phyloP scores from a whole-genome alignment of 1,140 invertebrate genomes.

The Zaprionus nigranus region DNA sequence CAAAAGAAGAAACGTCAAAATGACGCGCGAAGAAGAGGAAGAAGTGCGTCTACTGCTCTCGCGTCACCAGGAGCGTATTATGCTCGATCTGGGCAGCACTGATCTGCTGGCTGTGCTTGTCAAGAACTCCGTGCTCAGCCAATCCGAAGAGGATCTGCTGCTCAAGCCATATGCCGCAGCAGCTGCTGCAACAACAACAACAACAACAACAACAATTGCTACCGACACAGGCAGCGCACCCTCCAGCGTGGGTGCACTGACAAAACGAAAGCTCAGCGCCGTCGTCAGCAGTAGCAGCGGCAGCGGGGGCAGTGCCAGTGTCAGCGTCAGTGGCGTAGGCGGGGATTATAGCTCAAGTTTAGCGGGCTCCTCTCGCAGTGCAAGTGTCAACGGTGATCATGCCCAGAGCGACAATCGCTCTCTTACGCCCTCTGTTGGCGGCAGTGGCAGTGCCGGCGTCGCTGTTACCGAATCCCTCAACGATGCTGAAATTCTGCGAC shows the following conservation, averaged over 20 bases:
- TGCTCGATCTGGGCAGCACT: conserved; percentile 76
- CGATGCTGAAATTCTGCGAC: conserved; percentile 74
- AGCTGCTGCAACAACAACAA: conserved; percentile 19
- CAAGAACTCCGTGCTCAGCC: conserved; percentile 78
- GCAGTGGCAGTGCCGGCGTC: conserved; percentile 23
- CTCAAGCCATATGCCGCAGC: conserved; percentile 61
- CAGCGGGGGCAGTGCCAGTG: conserved; percentile 62
- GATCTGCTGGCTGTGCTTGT: conserved; percentile 80
- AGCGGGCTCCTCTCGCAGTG: conserved; percentile 69
- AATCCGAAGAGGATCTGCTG: conserved; percentile 79
- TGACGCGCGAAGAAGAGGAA: conserved; percentile 83
- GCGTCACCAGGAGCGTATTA: conserved; percentile 81
- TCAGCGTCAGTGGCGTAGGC: conserved; percentile 40
- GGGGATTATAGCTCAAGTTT: conserved; percentile 61
- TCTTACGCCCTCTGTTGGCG: conserved; percentile 70
- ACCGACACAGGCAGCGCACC: conserved; percentile 69
- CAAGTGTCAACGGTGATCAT: conserved; percentile 76
- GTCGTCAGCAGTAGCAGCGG: conserved; percentile 72
- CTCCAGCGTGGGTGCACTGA: conserved; percentile 55
- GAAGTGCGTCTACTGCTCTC: conserved; percentile 80
- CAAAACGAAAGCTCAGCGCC: conserved; percentile 75
- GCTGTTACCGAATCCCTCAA: conserved; percentile 48
- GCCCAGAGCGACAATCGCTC: conserved; percentile 76
- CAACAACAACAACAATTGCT: conserved; percentile 8
- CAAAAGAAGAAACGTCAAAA: conserved; percentile 54